Evolutionary conservation across 2,113 vertebrate genomes (phyloP).

Genomic region (Piprites chloris): DNA sequence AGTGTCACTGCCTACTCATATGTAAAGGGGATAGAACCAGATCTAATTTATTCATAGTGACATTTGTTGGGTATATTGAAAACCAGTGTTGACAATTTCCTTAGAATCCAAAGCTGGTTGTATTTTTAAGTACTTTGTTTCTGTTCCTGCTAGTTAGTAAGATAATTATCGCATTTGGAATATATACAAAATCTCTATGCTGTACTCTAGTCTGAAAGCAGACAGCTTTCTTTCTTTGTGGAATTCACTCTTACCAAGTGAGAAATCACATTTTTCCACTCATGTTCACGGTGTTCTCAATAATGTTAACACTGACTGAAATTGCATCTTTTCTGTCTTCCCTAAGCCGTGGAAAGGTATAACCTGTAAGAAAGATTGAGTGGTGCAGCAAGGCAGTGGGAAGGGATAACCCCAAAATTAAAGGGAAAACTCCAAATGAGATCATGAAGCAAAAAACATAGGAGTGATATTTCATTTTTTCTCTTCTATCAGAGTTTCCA

Average conservation of each 20-base stretch:
- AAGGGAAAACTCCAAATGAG: background rate
- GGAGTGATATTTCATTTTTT: background rate
- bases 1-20: background rate
- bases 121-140: background rate
- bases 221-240: background rate
- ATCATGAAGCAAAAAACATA: background rate
- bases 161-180: background rate
- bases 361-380: background rate
- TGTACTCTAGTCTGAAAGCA: background rate
- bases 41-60: background rate
- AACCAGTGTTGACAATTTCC: background rate
- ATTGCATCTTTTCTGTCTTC: background rate
- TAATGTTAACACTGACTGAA: background rate
- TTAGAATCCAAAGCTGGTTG: background rate
- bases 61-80: background rate
- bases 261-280: background rate
- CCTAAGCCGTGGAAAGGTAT: background rate
- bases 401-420: background rate
- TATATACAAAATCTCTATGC: background rate
- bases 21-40: background rate
- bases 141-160: background rate
- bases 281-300: background rate
- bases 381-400: background rate
- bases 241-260: background rate
- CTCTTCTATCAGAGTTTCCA: background rate